Evolutionary conservation across 2,888 invertebrate species (phyloP).

Genomic region (Phrixothrix hirtus): DNA sequence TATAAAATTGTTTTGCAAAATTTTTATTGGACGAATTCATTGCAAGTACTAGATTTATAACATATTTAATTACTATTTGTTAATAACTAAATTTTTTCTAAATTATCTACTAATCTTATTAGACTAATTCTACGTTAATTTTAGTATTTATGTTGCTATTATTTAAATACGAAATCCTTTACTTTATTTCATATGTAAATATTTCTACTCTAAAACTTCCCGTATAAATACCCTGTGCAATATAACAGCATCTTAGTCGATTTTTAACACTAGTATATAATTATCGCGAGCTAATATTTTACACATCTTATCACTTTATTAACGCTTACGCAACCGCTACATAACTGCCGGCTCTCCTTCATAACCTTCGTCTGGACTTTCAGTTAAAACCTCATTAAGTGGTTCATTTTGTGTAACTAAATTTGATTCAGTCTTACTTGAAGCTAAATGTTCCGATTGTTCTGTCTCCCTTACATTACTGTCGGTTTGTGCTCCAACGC

Average conservation of each 20-base stretch:
- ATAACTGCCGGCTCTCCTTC: conserved; percentile 65
- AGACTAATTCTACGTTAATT: too few relatives aligned
- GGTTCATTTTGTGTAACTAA: conserved; percentile 30
- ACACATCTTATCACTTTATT: conserved; percentile 17
- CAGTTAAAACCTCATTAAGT: conserved; percentile 60
- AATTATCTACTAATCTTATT: too few relatives aligned
- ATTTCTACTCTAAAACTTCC: neutral
- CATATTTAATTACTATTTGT: neutral
- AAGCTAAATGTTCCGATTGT: conserved; percentile 30
- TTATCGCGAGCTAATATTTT: too few relatives aligned
- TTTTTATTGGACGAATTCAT: too few relatives aligned
- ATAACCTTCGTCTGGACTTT: conserved; percentile 87
- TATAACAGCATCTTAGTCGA: too few relatives aligned
- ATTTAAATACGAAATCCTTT: too few relatives aligned
- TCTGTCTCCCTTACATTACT: conserved; percentile 23
- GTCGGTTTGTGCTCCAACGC: conserved; percentile 64
- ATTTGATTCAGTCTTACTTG: conserved; percentile 26
- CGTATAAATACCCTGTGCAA: conserved; percentile 15
- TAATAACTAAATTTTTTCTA: too few relatives aligned
- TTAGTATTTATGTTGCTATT: too few relatives aligned
- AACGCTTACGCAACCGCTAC: conserved; percentile 23
- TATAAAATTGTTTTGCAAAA: neutral
- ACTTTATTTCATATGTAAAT: too few relatives aligned
- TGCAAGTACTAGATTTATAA: neutral
- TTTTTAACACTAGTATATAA: too few relatives aligned